Percentiles rank a stretch among this genome's conserved stretches.
These are phyloP conservation scores for Eumaeus atala DNA, from an alignment of 1,140 invertebrate species.

Conservation along the genomic window DNA sequence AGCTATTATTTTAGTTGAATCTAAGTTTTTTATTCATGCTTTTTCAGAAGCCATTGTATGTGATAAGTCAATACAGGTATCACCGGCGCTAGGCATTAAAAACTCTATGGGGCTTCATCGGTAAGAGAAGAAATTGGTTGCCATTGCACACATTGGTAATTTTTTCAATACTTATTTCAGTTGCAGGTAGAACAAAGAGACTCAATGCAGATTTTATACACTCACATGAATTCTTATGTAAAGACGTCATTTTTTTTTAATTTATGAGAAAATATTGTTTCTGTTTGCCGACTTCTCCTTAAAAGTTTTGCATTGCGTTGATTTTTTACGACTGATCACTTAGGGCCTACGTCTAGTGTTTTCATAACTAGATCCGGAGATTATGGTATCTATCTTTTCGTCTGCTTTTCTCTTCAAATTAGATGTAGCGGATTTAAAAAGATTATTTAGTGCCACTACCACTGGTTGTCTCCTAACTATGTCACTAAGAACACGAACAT, in stretches of 20 bases:
- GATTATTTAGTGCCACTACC: slow-evolving; percentile 28
- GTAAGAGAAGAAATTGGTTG: too few relatives aligned
- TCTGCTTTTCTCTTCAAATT: slow-evolving; percentile 42
- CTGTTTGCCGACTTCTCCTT: slow-evolving; percentile 20
- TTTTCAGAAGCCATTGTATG: slow-evolving; percentile 50
- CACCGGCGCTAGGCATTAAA: too few relatives aligned
- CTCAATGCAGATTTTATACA: too few relatives aligned
- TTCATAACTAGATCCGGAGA: too few relatives aligned
- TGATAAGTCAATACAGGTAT: slow-evolving; percentile 52
- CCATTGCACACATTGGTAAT: too few relatives aligned
- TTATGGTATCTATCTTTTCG: slow-evolving; percentile 11
- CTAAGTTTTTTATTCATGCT: slow-evolving; percentile 35
- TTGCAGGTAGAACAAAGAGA: too few relatives aligned
- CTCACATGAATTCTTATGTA: too few relatives aligned
- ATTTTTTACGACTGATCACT: too few relatives aligned
- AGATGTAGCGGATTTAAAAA: slow-evolving; percentile 24
- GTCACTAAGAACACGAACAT: too few relatives aligned
- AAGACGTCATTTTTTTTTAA: slow-evolving; percentile 41
- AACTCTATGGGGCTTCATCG: too few relatives aligned
- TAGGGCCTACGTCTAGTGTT: too few relatives aligned
- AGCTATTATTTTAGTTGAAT: slow-evolving; percentile 20
- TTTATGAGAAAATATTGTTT: slow-evolving; percentile 46
- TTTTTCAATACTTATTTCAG: too few relatives aligned
- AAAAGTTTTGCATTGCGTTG: not conserved
- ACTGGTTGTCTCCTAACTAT: slow-evolving; percentile 3